Percentiles rank a stretch among this genome's conserved stretches.
Evolutionary conservation across 2,797 vertebrate species (phyloP).

Genomic region (Merluccius polli): DNA sequence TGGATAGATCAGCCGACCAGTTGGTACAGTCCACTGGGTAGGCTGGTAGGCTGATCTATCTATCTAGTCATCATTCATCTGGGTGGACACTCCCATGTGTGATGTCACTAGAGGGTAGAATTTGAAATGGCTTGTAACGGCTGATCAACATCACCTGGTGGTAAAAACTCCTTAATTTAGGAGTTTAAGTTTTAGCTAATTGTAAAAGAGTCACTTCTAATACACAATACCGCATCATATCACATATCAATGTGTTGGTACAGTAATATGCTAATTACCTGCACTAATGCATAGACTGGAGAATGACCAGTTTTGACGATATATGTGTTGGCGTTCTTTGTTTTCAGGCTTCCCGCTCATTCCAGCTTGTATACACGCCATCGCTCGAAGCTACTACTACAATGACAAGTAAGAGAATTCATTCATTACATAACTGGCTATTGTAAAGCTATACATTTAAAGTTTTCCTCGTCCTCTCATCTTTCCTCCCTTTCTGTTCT

Average conservation of each 20-base stretch:
- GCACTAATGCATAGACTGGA: too few species aligned
- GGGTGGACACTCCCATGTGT: not conserved
- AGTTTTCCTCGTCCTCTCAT: not conserved
- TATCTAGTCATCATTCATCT: not conserved
- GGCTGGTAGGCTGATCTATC: not conserved
- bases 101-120: not conserved
- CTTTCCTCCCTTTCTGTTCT: not conserved
- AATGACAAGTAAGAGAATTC: conserved; percentile 87
- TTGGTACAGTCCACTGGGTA: not conserved
- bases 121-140: not conserved
- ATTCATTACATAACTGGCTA: not conserved
- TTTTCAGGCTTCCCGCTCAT: conserved; percentile 88
- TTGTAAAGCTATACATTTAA: not conserved
- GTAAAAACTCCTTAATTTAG: not conserved
- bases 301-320: too few species aligned
- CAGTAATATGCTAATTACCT: not conserved
- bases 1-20: not conserved
- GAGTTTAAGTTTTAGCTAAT: not conserved
- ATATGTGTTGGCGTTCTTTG: not conserved
- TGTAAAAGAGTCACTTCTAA: not conserved
- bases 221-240: not conserved
- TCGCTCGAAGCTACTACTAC: conserved; percentile 91
- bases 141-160: not conserved
- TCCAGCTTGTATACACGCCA: conserved; percentile 87
- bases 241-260: not conserved